These are phyloP conservation scores for Sebastes itinus DNA, from an alignment of 2,797 vertebrate genomes.

Conservation along the genomic window DNA sequence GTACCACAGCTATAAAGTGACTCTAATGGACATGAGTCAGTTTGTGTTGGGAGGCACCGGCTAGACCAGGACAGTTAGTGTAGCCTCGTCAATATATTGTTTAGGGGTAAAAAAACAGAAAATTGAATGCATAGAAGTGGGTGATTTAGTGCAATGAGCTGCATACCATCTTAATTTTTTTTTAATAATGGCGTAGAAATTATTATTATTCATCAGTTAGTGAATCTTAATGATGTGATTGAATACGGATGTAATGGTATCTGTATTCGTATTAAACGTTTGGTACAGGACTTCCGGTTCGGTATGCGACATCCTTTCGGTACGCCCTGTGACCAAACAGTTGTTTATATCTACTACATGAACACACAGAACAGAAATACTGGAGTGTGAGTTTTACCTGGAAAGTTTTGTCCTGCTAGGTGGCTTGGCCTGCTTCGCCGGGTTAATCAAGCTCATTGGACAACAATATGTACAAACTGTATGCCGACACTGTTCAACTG, in stretches of 20 bases:
- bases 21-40: neutral
- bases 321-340: too few species aligned
- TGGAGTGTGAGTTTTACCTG: too few species aligned
- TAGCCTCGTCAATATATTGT: neutral
- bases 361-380: too few species aligned
- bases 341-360: too few species aligned
- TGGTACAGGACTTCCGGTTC: too few species aligned
- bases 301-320: too few species aligned
- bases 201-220: neutral
- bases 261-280: too few species aligned
- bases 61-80: neutral
- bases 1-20: neutral
- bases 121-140: neutral
- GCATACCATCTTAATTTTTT: neutral
- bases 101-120: neutral
- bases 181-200: neutral
- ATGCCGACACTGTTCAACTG: too few species aligned
- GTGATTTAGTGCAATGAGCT: neutral
- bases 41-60: neutral
- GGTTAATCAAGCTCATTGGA: too few species aligned
- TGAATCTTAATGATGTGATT: neutral
- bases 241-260: too few species aligned
- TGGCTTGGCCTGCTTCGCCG: accelerated
- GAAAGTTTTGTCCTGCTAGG: too few species aligned
- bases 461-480: too few species aligned